Evolutionary conservation across 2,888 invertebrate genomes (phyloP).

Genomic region (Sepiola atlantica): DNA sequence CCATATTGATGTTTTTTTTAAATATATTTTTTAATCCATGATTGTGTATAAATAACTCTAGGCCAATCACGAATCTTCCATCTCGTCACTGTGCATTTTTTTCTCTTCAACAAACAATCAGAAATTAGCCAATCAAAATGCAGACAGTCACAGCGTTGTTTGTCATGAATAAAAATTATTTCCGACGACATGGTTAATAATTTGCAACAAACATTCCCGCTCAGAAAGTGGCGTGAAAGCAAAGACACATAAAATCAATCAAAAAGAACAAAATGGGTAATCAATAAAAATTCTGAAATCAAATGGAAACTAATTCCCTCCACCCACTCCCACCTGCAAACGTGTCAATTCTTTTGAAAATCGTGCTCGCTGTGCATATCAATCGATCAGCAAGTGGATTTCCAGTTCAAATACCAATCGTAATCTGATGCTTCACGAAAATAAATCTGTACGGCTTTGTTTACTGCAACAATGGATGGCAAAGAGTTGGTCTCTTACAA

Average conservation of each 20-base stretch:
- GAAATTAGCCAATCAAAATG: not conserved
- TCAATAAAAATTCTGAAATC: not conserved
- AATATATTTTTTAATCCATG: no score
- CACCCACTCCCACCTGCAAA: not conserved
- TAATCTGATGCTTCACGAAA: not conserved
- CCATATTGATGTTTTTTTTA: no score
- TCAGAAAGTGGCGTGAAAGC: not conserved
- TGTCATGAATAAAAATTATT: not conserved
- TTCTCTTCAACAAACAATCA: not conserved
- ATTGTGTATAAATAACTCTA: no score
- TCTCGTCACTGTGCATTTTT: not conserved
- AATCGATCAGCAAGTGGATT: not conserved
- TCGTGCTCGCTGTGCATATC: not conserved
- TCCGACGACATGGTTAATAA: not conserved
- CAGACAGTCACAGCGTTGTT: no score
- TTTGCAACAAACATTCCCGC: not conserved
- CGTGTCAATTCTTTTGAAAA: not conserved
- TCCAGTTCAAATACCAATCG: not conserved
- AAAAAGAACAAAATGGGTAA: not conserved
- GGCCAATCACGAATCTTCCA: not conserved
- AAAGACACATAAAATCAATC: not conserved
- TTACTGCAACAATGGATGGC: not conserved
- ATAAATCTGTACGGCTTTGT: not conserved
- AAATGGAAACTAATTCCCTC: not conserved
- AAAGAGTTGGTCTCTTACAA: not conserved